Base-by-base conservation (phyloP, 2,797 vertebrate genomes). In the Lateolabrax maculatus region DNA sequence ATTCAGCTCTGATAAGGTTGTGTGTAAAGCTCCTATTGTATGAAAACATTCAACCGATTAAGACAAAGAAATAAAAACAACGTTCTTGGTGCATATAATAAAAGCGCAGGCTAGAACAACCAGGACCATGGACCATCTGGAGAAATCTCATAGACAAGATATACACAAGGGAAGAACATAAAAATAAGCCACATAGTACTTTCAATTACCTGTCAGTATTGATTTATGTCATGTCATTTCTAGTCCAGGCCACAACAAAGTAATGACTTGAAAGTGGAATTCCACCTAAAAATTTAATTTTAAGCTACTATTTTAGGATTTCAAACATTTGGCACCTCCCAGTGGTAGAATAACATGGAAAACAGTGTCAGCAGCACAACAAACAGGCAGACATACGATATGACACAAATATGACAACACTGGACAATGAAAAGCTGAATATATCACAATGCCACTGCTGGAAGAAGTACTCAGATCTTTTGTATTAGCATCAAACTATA, bases 301-400 rank as follows among this genome's bases (percentile, higher is more conserved):
- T 43, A 11, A 56, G 8, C 25, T 15, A 9, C 6, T 9, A 7
- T 19, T 39, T n/a, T 27, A 23, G 9, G 25, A 43, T 34, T 43
- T 6, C 31, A 43, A 61, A 69, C 18, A 44, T 69, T 10, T 64
- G 34, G 68, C 61, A 9, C 53, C 68, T 2, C 44, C 48, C 12
- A 65, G 67, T 66, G 79, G 79, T 44, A 21, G 23, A 52, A 71
- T 13, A 6, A n/a, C n/a, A n/a, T n/a, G n/a, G 37, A 11, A 39
- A 2, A 18, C 5, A 44, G 19, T 48, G 8, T 21, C 44, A 48
- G 44, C 7, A 16, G 16, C 16, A 16, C 39, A 15, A 41, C 12
- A 41, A 15, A 41, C 1, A 15, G 12, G 39, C 39, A 44, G 15
- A 44, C 39, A 4, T 41, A 41, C 15, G 12, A 41, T 41, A 34